These are phyloP conservation scores for Colaptes auratus DNA, from an alignment of 2,113 vertebrate genomes.

Conservation along the genomic window DNA sequence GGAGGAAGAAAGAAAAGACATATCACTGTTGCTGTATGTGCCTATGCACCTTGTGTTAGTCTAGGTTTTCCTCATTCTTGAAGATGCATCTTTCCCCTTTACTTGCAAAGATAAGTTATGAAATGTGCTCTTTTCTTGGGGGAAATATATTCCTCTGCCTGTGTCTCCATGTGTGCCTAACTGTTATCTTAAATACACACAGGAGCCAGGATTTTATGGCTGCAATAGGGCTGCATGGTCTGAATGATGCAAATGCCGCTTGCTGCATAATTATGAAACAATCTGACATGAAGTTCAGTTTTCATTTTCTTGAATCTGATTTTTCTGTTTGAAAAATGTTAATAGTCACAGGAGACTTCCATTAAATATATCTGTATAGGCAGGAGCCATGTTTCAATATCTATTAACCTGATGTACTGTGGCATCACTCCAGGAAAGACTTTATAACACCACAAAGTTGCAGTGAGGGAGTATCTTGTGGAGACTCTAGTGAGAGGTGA, in stretches of 20 bases:
- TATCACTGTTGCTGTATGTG: not conserved
- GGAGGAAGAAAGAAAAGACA: not conserved
- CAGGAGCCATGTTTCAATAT: not conserved
- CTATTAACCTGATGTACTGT: not conserved
- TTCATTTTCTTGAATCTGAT: not conserved
- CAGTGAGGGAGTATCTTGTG: not conserved
- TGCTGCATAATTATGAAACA: not conserved
- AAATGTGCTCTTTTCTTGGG: not conserved
- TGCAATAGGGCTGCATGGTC: not conserved
- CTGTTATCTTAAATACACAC: not conserved
- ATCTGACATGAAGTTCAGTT: not conserved
- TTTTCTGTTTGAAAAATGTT: not conserved
- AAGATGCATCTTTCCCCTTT: not conserved
- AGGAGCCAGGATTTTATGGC: not conserved
- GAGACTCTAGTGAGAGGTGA: not conserved
- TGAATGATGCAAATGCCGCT: conserved; percentile 11
- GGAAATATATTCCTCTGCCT: not conserved
- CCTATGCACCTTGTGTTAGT: too few relatives aligned
- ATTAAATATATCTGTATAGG: not conserved
- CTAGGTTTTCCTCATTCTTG: not conserved
- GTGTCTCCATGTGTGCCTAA: not conserved
- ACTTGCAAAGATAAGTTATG: not conserved
- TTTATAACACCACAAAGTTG: not conserved
- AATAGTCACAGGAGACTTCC: not conserved
- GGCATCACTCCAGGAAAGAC: not conserved